Base-by-base conservation (phyloP, 2,888 invertebrate species). In the Hirtodrosophila confusa region DNA sequence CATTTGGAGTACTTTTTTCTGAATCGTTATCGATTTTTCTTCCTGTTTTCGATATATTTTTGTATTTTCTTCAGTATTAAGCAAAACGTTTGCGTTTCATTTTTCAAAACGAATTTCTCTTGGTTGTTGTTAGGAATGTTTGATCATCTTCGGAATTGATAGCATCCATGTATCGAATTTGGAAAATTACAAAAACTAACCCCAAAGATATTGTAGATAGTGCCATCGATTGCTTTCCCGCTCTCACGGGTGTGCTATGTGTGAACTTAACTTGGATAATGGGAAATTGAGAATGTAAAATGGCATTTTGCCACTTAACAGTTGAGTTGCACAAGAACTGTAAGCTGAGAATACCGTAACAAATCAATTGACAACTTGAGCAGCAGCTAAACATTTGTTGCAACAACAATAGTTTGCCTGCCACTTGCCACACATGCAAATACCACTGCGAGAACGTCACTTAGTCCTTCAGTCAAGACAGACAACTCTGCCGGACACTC, bases 361-460 rank as follows among this genome's bases (percentile, higher is more conserved):
- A 80, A 79, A 73, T 79, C 80, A 82, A 82, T 78, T 73, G 75
- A 72, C 75, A 78, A 72, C 71, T 72, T 75, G 56, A 85, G 75
- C 17, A 53, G 70, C 86, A 72, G 69, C 67, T 70, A 63, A 71
- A 58, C 78, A 83, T 69, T 69, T 70, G 63, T 60, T 58, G 68
- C 50, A 67, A 45, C 60, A 56, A 78, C 60, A 68, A 69, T 56
- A 67, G 43, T 31, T 17, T 8, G 17, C 36, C 50, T 10, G 10
- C 39, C 43, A 41, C 47, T 23, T 3, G 17, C 45, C 5, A 31
- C 17, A 12, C 23, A 27, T 35, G 40, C 12, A 29, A 33, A 53
- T 39, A 49, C 57, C 55, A 62, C 36, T 11, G 41, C 44, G 17
- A 54, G 51, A 33, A 60, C 68, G 69, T 51, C 71, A 60, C 68